A percentile compares a stretch with the other conserved stretches of the same genome.
Evolutionary conservation across 2,113 vertebrate genomes (phyloP).

Genomic region (Parotia lawesii): DNA sequence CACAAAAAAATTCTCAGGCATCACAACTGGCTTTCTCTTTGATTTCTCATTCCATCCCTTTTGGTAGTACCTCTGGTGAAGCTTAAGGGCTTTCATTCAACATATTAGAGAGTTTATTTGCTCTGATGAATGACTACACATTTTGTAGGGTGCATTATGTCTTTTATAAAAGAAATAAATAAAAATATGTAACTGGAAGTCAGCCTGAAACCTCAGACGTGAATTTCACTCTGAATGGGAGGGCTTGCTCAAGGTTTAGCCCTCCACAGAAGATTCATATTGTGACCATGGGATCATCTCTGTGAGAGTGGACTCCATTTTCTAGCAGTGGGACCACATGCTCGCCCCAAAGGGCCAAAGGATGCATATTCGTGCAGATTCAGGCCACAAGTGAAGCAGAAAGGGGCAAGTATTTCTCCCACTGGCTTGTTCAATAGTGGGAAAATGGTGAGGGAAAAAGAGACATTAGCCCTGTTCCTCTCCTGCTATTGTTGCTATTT

Average conservation of each 20-base stretch:
- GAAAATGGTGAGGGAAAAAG: fast-evolving
- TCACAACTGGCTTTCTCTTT: background rate
- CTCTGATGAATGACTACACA: background rate
- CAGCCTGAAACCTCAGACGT: background rate
- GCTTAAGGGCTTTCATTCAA: background rate
- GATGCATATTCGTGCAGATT: background rate
- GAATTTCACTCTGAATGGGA: background rate
- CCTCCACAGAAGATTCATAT: background rate
- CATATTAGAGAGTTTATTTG: background rate
- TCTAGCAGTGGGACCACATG: no score
- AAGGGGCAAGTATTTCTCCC: background rate
- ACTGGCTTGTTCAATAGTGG: background rate
- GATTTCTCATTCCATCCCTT: background rate
- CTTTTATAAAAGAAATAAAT: background rate
- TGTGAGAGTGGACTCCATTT: background rate
- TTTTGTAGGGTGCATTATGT: background rate
- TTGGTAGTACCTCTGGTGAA: background rate
- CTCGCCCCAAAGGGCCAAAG: background rate
- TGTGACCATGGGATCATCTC: fast-evolving
- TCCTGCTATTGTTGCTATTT: background rate
- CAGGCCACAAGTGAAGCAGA: background rate
- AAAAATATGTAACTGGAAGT: background rate
- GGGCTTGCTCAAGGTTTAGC: background rate
- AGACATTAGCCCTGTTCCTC: background rate
- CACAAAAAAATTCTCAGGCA: background rate